Conservation (phyloP, 2,797 vertebrate species). For the Ctenopoma kingsleyae region DNA sequence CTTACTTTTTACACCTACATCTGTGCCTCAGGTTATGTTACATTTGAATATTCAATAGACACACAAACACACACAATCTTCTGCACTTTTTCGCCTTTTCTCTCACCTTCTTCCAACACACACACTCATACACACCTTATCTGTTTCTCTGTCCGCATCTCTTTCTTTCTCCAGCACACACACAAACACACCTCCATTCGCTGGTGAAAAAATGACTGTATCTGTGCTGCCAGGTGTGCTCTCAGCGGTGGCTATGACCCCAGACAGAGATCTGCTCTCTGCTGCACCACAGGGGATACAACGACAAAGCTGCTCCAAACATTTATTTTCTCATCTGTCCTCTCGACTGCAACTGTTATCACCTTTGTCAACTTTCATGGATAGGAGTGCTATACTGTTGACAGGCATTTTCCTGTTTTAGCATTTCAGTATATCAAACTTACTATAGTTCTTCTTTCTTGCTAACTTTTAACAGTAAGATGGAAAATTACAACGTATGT, state of each 20-base stretch:
- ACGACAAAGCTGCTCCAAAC: constrained; percentile 62
- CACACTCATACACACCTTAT: constrained; percentile 39
- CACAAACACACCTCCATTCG: constrained; percentile 25
- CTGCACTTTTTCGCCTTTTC: constrained; percentile 38
- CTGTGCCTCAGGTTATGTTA: constrained; percentile 7
- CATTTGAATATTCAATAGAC: constrained; percentile 43
- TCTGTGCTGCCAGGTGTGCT: constrained; percentile 74
- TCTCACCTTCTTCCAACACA: constrained; percentile 48
- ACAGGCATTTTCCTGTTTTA: constrained; percentile 24
- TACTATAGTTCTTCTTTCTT: neutral
- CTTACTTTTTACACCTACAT: constrained; percentile 14
- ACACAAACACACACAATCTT: constrained; percentile 1
- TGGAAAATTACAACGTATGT: neutral
- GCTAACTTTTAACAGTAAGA: neutral
- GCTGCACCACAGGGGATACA: constrained; percentile 60
- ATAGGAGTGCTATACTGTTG: constrained; percentile 21
- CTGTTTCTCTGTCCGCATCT: constrained; percentile 32
- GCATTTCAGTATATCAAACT: constrained; percentile 6
- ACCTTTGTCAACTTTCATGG: constrained; percentile 49
- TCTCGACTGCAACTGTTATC: constrained; percentile 45
- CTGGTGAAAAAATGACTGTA: constrained; percentile 60
- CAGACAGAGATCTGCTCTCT: constrained; percentile 70
- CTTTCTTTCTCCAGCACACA: neutral
- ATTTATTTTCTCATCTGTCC: constrained; percentile 70
- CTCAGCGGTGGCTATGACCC: constrained; percentile 74